Conservation (phyloP, 2,888 invertebrate genomes). For the Cabera pusaria region DNA sequence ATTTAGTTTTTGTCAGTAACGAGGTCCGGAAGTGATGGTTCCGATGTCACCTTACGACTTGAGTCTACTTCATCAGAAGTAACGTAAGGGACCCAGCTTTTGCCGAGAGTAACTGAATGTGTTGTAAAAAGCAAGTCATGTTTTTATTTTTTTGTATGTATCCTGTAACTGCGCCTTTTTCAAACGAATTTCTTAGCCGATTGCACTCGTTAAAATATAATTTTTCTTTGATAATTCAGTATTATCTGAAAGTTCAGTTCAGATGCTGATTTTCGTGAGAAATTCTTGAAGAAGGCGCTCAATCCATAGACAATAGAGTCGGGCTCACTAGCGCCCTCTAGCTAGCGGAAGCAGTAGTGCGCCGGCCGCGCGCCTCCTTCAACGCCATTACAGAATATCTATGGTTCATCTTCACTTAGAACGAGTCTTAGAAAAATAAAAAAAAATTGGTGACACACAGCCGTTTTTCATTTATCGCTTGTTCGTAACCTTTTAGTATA, state of each 20-base stretch:
- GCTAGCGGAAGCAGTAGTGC: conserved; percentile 61
- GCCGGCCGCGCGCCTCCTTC: conserved; percentile 73
- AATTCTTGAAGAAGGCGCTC: conserved; percentile 30
- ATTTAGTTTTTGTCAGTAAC: conserved; percentile 25
- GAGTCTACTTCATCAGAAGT: conserved; percentile 31
- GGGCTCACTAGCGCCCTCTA: conserved; percentile 57
- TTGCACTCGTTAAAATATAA: not conserved
- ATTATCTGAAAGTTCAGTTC: no score
- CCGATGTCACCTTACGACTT: conserved; percentile 33
- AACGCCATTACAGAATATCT: conserved; percentile 65
- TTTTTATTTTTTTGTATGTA: conserved; percentile 54
- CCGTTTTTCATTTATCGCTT: conserved; percentile 81
- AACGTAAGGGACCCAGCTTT: conserved; percentile 39
- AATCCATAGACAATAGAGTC: conserved; percentile 45
- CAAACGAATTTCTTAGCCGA: conserved; percentile 18
- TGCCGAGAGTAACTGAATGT: conserved; percentile 64
- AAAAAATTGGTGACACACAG: conserved; percentile 76
- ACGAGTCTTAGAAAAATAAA: conserved; percentile 65
- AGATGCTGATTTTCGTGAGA: conserved; percentile 1
- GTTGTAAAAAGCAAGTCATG: conserved; percentile 48
- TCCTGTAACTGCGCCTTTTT: conserved; percentile 48
- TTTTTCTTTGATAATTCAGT: no score
- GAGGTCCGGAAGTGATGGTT: conserved; percentile 37
- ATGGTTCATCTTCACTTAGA: conserved; percentile 81
- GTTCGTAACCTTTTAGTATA: conserved; percentile 63